These are phyloP conservation scores for Tapirus terrestris DNA, from an alignment of 2,113 vertebrate genomes.

Conservation along the genomic window DNA sequence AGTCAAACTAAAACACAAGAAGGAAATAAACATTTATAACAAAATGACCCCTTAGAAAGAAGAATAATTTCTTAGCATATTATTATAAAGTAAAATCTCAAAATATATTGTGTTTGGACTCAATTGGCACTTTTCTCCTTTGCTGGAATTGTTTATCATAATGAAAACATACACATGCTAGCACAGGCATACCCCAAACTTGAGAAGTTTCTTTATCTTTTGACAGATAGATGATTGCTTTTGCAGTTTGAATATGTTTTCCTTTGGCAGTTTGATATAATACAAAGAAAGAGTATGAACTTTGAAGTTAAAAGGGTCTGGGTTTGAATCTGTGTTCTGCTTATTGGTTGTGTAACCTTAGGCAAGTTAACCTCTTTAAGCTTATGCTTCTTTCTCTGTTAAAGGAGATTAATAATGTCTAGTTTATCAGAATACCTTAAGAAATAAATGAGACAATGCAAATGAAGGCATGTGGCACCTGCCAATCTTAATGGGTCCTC, in stretches of 20 bases:
- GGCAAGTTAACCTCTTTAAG: conserved; percentile 9
- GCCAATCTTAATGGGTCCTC: not conserved
- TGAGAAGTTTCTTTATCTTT: not conserved
- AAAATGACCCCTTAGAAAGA: not conserved
- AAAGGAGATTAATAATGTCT: conserved; percentile 1
- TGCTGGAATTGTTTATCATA: conserved; percentile 1
- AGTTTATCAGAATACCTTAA: not conserved
- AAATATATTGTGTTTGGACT: not conserved
- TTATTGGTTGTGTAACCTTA: not conserved
- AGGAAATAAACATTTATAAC: not conserved
- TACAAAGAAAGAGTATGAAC: not conserved
- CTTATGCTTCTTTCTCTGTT: not conserved
- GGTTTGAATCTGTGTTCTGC: not conserved
- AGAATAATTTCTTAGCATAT: not conserved
- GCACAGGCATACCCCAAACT: not conserved
- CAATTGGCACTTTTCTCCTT: conserved; percentile 11
- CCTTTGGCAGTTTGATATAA: not conserved
- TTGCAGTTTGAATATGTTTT: not conserved
- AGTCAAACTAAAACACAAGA: not conserved
- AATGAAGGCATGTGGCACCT: not conserved
- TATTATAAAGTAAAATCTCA: conserved; percentile 24
- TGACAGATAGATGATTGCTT: not conserved
- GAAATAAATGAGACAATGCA: not conserved
- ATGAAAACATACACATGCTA: not conserved
- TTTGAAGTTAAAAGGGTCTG: not conserved